A percentile compares a stretch with the other conserved stretches of the same genome.
These are phyloP conservation scores for Xiphorhynchus elegans DNA, from an alignment of 2,113 vertebrate species.

Conservation along the genomic window DNA sequence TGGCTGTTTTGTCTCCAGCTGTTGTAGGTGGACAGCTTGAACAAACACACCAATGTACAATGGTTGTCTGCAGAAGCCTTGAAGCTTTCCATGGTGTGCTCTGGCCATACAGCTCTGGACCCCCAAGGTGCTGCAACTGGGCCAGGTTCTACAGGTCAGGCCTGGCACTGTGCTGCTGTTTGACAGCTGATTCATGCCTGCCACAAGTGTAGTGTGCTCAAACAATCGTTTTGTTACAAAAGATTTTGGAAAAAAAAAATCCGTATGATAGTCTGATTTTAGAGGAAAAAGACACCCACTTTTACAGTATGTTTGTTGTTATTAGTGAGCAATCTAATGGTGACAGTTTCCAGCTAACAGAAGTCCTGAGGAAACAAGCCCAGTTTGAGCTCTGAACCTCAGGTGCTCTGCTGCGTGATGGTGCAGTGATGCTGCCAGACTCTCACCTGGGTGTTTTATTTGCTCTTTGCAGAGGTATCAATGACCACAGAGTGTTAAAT, in stretches of 20 bases:
- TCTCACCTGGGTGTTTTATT: not conserved
- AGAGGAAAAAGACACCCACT: not conserved
- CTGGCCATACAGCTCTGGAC: not conserved
- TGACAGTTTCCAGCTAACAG: not conserved
- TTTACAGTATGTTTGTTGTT: not conserved
- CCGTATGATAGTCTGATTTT: not conserved
- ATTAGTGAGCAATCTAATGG: not conserved
- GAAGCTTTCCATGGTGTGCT: not conserved
- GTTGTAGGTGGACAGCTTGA: not conserved
- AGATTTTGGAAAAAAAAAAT: not conserved
- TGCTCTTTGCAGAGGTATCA: not conserved
- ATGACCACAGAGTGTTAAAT: not conserved
- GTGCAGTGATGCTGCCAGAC: rapidly evolving
- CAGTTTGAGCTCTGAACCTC: not conserved
- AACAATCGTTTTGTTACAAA: not conserved
- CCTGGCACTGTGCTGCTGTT: not conserved
- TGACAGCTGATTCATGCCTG: not conserved
- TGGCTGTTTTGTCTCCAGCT: not conserved
- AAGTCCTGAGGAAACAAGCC: not conserved
- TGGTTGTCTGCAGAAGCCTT: not conserved
- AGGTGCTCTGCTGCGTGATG: not conserved
- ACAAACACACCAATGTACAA: not conserved
- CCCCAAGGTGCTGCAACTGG: not conserved
- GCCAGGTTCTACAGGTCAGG: not conserved
- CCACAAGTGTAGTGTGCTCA: not conserved